Conservation (phyloP, 1,140 invertebrate genomes). For the Trachelipus rathkii region DNA sequence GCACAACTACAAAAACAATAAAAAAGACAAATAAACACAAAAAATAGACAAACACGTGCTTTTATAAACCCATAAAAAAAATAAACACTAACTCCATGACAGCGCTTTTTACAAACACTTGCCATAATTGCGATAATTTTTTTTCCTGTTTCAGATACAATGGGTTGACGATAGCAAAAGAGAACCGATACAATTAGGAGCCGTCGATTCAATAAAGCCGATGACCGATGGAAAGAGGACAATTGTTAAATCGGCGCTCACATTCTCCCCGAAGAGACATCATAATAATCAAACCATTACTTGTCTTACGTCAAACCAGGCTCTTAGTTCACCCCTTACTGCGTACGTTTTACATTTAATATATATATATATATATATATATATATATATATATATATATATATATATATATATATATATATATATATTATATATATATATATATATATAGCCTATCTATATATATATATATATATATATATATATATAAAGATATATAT, state of each 20-base stretch:
- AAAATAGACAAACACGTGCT: too few relatives aligned
- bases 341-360: slow-evolving; percentile 23
- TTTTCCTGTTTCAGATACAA: slow-evolving; percentile 32
- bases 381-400: slow-evolving; percentile 12
- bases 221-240: slow-evolving; percentile 48
- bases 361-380: neutral
- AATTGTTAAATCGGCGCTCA: slow-evolving; percentile 48
- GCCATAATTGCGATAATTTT: neutral
- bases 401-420: slow-evolving; percentile 17
- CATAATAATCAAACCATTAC: slow-evolving; percentile 50
- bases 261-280: slow-evolving; percentile 48
- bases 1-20: too few relatives aligned
- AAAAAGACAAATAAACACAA: too few relatives aligned
- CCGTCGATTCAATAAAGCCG: slow-evolving; percentile 37
- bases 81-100: neutral
- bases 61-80: neutral
- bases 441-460: neutral
- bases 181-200: slow-evolving; percentile 34
- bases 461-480: slow-evolving; percentile 18
- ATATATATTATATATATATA: neutral
- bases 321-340: slow-evolving; percentile 41
- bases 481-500: neutral
- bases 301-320: slow-evolving; percentile 50
- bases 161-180: slow-evolving; percentile 42
- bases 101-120: neutral